Evolutionary conservation across 2,797 vertebrate species (phyloP).

Genomic region (Neoniphon sammara): DNA sequence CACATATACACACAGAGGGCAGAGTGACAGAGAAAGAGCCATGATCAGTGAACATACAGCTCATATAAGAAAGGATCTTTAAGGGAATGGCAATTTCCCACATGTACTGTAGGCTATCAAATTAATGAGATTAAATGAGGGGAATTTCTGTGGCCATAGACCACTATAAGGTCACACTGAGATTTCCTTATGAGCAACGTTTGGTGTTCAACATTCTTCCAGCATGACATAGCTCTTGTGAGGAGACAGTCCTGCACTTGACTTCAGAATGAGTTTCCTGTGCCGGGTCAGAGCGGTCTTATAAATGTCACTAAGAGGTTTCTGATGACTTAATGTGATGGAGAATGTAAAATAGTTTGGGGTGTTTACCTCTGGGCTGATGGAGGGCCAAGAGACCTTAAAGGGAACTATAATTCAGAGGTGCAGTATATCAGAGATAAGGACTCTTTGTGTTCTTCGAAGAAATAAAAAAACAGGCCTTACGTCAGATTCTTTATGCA

Average conservation of each 20-base stretch:
- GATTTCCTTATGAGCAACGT: constrained; percentile 21
- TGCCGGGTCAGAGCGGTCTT: constrained; percentile 58
- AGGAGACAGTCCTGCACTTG: constrained; percentile 47
- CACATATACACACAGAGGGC: neutral
- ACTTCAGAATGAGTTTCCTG: constrained; percentile 54
- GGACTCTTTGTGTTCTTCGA: constrained; percentile 14
- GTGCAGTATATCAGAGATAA: constrained; percentile 34
- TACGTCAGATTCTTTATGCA: constrained; percentile 6
- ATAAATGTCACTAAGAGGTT: constrained; percentile 70
- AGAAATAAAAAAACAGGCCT: neutral
- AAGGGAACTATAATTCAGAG: constrained; percentile 42
- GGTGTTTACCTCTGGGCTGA: constrained; percentile 40
- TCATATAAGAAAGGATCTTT: neutral
- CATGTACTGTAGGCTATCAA: constrained; percentile 4
- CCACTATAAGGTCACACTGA: constrained; percentile 17
- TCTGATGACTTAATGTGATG: constrained; percentile 53
- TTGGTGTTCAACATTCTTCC: constrained; percentile 50
- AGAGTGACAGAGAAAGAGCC: neutral
- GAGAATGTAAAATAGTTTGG: constrained; percentile 34
- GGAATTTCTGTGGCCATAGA: constrained; percentile 35
- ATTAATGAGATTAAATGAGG: constrained; percentile 34
- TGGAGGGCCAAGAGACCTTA: constrained; percentile 31
- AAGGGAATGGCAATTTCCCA: constrained; percentile 10
- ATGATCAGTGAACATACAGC: neutral
- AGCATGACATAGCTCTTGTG: constrained; percentile 49